A percentile compares a stretch with the other conserved stretches of the same genome.
phyloP scores from a whole-genome alignment of 2,888 invertebrate genomes.

The Drosophila pseudotalamancana region DNA sequence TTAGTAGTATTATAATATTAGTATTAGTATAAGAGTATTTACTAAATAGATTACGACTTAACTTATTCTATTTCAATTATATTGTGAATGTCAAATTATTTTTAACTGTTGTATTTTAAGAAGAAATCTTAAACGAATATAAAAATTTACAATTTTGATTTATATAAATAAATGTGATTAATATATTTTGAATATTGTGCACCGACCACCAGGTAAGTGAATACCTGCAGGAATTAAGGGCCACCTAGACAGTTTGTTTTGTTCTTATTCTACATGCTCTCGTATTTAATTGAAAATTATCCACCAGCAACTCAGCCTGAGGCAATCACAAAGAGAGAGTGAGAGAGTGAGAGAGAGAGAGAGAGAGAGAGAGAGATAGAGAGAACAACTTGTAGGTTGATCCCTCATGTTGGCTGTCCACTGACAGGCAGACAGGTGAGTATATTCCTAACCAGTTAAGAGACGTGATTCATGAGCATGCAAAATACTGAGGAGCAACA shows the following conservation, averaged over 20 bases:
- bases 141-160: too few species aligned
- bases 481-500: slow-evolving; percentile 27
- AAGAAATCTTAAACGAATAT: too few species aligned
- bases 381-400: slow-evolving; percentile 8
- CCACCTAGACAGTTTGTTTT: slow-evolving; percentile 13
- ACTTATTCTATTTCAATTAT: neutral
- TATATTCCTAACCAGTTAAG: slow-evolving; percentile 39
- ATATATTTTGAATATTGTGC: too few species aligned
- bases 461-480: slow-evolving; percentile 60
- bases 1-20: too few species aligned
- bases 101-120: neutral
- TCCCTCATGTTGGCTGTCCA: slow-evolving; percentile 7
- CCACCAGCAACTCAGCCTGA: slow-evolving; percentile 34
- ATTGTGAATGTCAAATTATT: neutral
- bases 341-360: neutral
- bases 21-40: too few species aligned
- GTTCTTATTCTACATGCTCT: slow-evolving; percentile 13
- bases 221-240: neutral
- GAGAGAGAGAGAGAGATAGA: neutral
- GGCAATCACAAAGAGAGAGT: slow-evolving; percentile 4
- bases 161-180: too few species aligned
- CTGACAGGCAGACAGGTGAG: slow-evolving; percentile 33
- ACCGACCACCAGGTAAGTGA: too few species aligned
- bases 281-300: slow-evolving; percentile 73
- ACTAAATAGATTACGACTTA: too few species aligned